Evolutionary conservation across 2,888 invertebrate genomes (phyloP), one percentile per base, ranked within the genome.

Genomic region (Melanotus villosus): DNA sequence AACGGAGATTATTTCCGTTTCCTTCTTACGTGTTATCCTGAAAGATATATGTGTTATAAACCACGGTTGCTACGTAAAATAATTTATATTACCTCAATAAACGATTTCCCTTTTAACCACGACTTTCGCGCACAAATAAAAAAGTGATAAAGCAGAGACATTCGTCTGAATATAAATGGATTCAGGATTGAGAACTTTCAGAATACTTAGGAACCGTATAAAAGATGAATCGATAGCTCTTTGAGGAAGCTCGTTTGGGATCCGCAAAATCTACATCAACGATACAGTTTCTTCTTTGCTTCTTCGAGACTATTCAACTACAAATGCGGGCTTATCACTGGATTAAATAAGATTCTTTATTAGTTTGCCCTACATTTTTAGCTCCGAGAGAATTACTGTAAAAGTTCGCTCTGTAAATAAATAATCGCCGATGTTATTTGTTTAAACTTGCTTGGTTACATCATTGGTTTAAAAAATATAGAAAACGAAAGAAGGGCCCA

Each of bases 121-220:
- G 52, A 56, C 38, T 54, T 32, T 26, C 9, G 41, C 45, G 56
- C 54, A 54, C 30, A 43, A 38, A 26, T 56, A 64, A 64, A 34
- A 52, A 56, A 64, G 68, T 56, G 43, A 68, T 68, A 62, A 63
- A 56, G 68, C 36, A 47, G 57, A 63, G 62, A 66, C 52, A 60
- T 66, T 63, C 54, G 43, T 43, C 57, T 56, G 68, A 62, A 68
- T 68, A 68, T 68, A 62, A 64, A 68, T 63, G 62, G 62, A 63
- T 52, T 63, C 21, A 45, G 32, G 62, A 57, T 62, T 63, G 62
- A 62, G 45, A 56, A 68, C 59, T 47, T 47, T 47, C 47, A 21
- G 47, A 47, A 47, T 47, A 47, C 47, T 47, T 47, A 47, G 47
- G 47, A 23, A n/a, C 54, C 59, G 54, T 59, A 66, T 66, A 66